Conservation (phyloP, 2,888 invertebrate genomes). For the Alsophila aescularia region DNA sequence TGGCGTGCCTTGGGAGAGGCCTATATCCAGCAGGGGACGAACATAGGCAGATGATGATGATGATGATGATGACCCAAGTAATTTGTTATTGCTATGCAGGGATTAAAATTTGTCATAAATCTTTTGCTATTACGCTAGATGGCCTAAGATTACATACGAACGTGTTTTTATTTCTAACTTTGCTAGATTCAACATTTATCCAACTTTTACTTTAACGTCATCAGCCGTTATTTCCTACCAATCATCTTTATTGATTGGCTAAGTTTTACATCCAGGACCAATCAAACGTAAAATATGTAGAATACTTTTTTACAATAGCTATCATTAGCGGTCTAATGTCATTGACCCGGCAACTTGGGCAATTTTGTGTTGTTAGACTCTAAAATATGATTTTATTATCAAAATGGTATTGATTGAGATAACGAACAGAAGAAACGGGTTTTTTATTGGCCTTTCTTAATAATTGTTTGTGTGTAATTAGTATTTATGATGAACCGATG, state of each 20-base stretch:
- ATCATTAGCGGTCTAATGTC: slow-evolving; percentile 36
- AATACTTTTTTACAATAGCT: slow-evolving; percentile 37
- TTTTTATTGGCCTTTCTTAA: slow-evolving; percentile 50
- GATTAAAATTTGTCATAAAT: too few species aligned
- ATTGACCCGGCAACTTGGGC: slow-evolving; percentile 34
- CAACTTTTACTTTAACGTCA: slow-evolving; percentile 5
- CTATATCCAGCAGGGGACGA: too few species aligned
- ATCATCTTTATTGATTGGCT: slow-evolving; percentile 34
- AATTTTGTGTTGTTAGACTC: slow-evolving; percentile 38
- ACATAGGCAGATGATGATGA: too few species aligned
- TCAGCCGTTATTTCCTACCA: slow-evolving; percentile 17
- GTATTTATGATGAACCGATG: slow-evolving; percentile 45
- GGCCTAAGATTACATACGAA: slow-evolving; percentile 1
- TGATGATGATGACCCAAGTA: too few species aligned
- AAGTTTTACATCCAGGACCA: slow-evolving; percentile 36
- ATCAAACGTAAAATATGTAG: slow-evolving; percentile 37
- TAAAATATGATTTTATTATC: slow-evolving; percentile 46
- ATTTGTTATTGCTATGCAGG: too few species aligned
- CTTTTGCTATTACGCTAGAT: too few species aligned
- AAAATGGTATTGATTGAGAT: slow-evolving; percentile 44
- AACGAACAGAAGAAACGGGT: slow-evolving; percentile 47
- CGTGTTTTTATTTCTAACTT: slow-evolving; percentile 1
- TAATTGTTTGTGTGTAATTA: slow-evolving; percentile 49
- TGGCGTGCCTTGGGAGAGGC: too few species aligned
- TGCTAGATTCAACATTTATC: too few species aligned